Percentiles rank a stretch among this genome's conserved stretches.
Conservation (phyloP, 1,140 invertebrate species). For the Eupristina koningsbergeri region DNA sequence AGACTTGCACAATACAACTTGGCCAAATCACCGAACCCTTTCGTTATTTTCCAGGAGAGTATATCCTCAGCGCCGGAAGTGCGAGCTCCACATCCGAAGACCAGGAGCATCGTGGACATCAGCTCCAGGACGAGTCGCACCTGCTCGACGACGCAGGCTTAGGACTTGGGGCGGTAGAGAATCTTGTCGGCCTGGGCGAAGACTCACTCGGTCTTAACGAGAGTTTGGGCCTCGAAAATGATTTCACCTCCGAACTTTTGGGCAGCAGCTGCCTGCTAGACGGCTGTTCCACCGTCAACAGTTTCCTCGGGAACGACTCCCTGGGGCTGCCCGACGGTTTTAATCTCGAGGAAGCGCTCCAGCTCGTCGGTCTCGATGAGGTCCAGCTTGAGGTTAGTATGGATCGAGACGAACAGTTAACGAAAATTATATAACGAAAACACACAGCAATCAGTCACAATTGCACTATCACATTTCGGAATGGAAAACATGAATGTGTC, state of each 20-base stretch:
- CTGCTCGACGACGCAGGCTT: constrained; percentile 58
- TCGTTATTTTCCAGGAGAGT: constrained; percentile 63
- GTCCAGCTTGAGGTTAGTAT: constrained; percentile 72
- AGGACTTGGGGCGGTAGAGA: constrained; percentile 62
- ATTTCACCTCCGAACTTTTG: constrained; percentile 68
- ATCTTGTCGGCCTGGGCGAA: constrained; percentile 64
- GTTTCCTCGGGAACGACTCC: constrained; percentile 68
- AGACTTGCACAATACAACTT: too few relatives aligned
- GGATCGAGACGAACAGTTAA: too few relatives aligned
- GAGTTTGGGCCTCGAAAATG: constrained; percentile 69
- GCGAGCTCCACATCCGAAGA: constrained; percentile 36
- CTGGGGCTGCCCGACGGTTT: constrained; percentile 76
- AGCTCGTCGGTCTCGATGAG: constrained; percentile 82
- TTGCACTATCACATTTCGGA: too few relatives aligned
- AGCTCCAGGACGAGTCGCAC: constrained; percentile 50
- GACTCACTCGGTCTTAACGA: constrained; percentile 68
- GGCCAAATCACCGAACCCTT: background rate
- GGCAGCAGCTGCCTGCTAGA: constrained; percentile 63
- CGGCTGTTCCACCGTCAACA: constrained; percentile 65
- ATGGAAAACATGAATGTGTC: too few relatives aligned
- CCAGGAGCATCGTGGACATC: constrained; percentile 29
- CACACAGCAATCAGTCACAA: too few relatives aligned
- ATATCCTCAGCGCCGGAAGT: constrained; percentile 64
- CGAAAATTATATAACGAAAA: too few relatives aligned
- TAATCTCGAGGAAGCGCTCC: constrained; percentile 82